Evolutionary conservation across 2,113 vertebrate species (phyloP).

Genomic region (Hucho hucho): DNA sequence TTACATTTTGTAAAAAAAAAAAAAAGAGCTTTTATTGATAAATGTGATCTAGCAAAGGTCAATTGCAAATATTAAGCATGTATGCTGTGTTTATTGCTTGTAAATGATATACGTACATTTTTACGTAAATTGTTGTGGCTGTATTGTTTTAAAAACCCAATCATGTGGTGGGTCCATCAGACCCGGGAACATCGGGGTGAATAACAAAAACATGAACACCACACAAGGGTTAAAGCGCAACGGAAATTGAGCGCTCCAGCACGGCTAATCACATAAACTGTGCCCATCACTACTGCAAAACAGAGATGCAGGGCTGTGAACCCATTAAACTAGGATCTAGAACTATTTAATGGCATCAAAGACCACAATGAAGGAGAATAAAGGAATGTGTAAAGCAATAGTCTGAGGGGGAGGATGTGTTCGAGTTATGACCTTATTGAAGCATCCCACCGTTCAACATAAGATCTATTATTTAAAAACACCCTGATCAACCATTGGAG

Average conservation of each 20-base stretch:
- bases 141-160: too few species aligned
- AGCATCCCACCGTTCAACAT: constrained; percentile 14
- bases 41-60: too few species aligned
- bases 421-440: constrained; percentile 10
- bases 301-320: neutral
- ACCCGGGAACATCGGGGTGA: too few species aligned
- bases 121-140: too few species aligned
- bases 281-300: neutral
- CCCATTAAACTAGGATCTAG: neutral
- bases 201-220: too few species aligned
- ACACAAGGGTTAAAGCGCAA: too few species aligned
- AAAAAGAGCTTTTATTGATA: neutral
- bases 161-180: too few species aligned
- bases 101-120: too few species aligned
- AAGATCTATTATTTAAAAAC: constrained; percentile 48
- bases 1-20: neutral
- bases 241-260: constrained; percentile 2
- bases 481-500: constrained; percentile 19
- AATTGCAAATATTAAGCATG: too few species aligned
- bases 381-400: neutral
- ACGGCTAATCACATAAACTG: neutral
- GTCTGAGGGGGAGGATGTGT: neutral
- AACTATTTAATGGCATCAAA: constrained; percentile 16
- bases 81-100: too few species aligned
- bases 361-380: constrained; percentile 1